Evolutionary conservation across 1,140 invertebrate genomes (phyloP).

Genomic region (Cherax destructor): DNA sequence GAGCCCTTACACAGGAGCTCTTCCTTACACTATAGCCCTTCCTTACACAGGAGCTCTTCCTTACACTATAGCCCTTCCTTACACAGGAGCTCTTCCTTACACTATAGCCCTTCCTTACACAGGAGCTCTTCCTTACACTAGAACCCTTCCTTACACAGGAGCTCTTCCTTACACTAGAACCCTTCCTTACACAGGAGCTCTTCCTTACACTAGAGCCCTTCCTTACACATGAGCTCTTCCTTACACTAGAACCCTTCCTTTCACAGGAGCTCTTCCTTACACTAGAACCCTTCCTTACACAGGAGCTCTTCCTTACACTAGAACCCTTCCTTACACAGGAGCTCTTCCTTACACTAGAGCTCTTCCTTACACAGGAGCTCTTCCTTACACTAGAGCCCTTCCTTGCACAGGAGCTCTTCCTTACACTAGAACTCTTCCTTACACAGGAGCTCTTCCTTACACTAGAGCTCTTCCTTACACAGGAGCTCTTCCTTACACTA

Average conservation of each 20-base stretch:
- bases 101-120: background rate
- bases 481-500: no score
- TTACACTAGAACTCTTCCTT: background rate
- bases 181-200: background rate
- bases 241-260: no score
- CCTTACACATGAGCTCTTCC: conserved; percentile 53
- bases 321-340: background rate
- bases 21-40: background rate
- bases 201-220: background rate
- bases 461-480: conserved; percentile 24
- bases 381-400: no score
- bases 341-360: conserved; percentile 43
- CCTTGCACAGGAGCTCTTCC: no score
- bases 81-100: background rate
- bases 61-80: background rate
- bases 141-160: no score
- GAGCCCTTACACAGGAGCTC: background rate
- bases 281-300: background rate
- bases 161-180: background rate
- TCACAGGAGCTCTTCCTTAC: no score
- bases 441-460: background rate
- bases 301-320: background rate
- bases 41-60: no score
- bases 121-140: no score
- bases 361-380: no score